Evolutionary conservation across 2,113 vertebrate species (phyloP), one percentile per base, ranked within the genome.

Genomic region (Aphyosemion australe): DNA sequence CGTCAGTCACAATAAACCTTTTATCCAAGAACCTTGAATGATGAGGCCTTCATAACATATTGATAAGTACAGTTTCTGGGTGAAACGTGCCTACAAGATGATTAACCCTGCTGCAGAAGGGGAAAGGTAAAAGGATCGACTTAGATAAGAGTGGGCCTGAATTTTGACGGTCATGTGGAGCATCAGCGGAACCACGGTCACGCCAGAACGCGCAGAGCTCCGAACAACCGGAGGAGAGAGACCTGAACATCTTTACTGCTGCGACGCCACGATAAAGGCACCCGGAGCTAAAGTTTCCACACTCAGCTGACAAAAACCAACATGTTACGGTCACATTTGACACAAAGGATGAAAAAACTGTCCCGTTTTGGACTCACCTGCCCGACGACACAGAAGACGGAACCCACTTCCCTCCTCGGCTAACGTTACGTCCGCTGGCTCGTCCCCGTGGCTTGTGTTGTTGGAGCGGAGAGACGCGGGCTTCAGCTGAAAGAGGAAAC

Each of bases 291-390:
- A 20, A 9, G 15, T 45, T 37, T 47, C 14, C 2, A 14, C 2
- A 16, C 9, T n/a, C 53, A 3, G 32, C 61, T 21, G 18, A 15
- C 16, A n/a, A 46, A 41, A 50, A 32, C 42, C 10, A 8, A 34
- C 49, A 14, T 14, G 46, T 2, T 43, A 2, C 5, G 14, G 9
- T 11, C 5, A 10, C 32, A 18, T 45, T 0, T 43, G 55, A 19
- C 12, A 26, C 31, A 7, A 0, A 4, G 19, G 15, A 37, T 34
- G 46, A 52, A 47, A 65, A 26, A 59, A 69, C 3, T 4, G 31
- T 7, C 61, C 59, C 55, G 63, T 72, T 81, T 46, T 46, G 2
- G 4, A 53, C 83, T 89, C 78, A 90, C 89, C 86, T 90, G 86
- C 50, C 53, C 65, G 78, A 74, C 68, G 71, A 69, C 78, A 74